Base-by-base conservation (phyloP, 2,888 invertebrate species). In the Cephus pulcher region DNA sequence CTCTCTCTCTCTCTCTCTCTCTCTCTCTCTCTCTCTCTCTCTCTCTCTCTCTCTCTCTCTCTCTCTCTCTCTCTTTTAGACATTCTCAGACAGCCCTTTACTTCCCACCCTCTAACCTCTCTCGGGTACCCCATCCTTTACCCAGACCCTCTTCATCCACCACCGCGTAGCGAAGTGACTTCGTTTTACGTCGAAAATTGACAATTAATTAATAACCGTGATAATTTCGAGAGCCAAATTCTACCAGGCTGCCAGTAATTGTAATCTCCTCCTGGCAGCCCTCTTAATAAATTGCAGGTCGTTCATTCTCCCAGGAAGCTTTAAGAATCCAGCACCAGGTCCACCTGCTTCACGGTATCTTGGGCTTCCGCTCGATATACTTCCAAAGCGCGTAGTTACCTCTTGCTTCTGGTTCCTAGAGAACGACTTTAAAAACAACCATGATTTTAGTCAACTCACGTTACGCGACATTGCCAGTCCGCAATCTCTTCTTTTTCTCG, bases 1-100 rank as follows among this genome's bases (percentile, higher is more conserved):
- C 74, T 70, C 78, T 79, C 77, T 78, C 79, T 78, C 79, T 80
- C 76, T 81, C 78, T 81, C 74, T 78, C 80, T 80, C 71, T 77
- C 75, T 79, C 77, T 78, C 76, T 33, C 70, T 32, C 32, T 32
- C 32, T 32, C 74, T 70, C 78, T 79, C 77, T 78, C 79, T 78
- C 79, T 80, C 76, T 81, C 78, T 81, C 74, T 78, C 80, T 80
- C 71, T 77, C 75, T 79, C 77, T 78, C 76, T 33, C 70, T 75
- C 74, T 74, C 76, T 75, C 69, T 75, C 73, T 81, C 77, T 81
- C 74, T 79, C 80, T 80, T 80, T 78, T 79, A 69, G 74, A 68
- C 78, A 79, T 77, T 56, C 79, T 76, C 76, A 37, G 76, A 76
- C 69, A 68, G 37, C 37, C 69, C 56, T 37, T 32, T 73, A 71